Conservation (phyloP, 1,140 invertebrate species). For the Coboldia fuscipes region DNA sequence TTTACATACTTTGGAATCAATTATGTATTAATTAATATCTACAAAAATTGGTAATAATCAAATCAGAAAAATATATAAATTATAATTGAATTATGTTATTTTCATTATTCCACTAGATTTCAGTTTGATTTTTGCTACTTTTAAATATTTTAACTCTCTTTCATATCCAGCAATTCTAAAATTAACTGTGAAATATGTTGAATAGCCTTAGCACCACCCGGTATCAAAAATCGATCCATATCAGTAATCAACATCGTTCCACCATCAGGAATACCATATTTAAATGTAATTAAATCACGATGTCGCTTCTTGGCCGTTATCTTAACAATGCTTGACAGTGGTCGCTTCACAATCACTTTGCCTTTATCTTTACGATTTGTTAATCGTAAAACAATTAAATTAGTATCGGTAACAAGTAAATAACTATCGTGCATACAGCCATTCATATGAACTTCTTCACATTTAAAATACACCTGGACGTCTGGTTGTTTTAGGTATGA, state of each 20-base stretch:
- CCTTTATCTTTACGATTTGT: conserved; percentile 51
- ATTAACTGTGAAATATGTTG: too few relatives aligned
- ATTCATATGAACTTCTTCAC: conserved; percentile 77
- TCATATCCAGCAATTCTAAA: too few relatives aligned
- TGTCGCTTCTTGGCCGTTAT: conserved; percentile 88
- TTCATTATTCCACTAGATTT: too few relatives aligned
- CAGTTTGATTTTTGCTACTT: too few relatives aligned
- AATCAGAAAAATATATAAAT: too few relatives aligned
- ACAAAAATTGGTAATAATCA: too few relatives aligned
- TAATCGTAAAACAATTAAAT: conserved; percentile 73
- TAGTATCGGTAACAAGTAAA: conserved; percentile 69
- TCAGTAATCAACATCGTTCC: conserved; percentile 31
- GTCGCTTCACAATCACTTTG: conserved; percentile 62
- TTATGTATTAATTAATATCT: too few relatives aligned
- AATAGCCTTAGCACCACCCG: conserved; percentile 53
- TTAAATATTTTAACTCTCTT: too few relatives aligned
- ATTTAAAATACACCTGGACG: conserved; percentile 66
- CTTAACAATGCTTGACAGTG: conserved; percentile 76
- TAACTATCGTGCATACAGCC: conserved; percentile 68
- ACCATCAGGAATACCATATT: conserved; percentile 24
- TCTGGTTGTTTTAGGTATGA: conserved; percentile 65
- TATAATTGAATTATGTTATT: too few relatives aligned
- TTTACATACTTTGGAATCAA: too few relatives aligned
- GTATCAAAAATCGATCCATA: conserved; percentile 82
- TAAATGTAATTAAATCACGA: conserved; percentile 89